Base-by-base conservation (phyloP, 2,113 vertebrate species). In the Semnornis frantzii region DNA sequence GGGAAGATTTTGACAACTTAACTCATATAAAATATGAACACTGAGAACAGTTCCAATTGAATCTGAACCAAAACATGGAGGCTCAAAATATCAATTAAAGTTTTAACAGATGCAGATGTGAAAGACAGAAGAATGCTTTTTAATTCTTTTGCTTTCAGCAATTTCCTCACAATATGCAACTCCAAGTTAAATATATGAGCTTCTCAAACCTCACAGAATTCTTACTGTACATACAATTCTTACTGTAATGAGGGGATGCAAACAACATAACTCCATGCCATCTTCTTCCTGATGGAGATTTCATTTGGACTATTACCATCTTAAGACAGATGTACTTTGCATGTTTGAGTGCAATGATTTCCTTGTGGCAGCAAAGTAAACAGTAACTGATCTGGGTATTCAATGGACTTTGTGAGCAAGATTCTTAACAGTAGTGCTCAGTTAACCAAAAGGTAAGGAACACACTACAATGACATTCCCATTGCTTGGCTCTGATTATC, bases 371-470 rank as follows among this genome's bases (percentile, higher is more conserved):
- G 44, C 33, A 85, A 92, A 88, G 74, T 72, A 79, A 94, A 82
- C n/a, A 85, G 54, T 52, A 94, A 93, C 82, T 63, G 0, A 89
- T 68, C 83, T 78, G 59, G 24, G 52, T 58, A 52, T 91, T 66
- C 93, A 44, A 66, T 37, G 37, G 31, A 81, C 39, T 66, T 85
- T 21, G 89, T 68, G 91, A 87, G 31, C 62, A 86, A 89, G 72
- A 92, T 30, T 55, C 77, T 70, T 52, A 85, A 90, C 33, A 75
- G 52, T 24, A 84, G 24, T 6, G 28, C 42, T 82, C 87, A 93
- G 79, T 93, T 95, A 94, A 95, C 69, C 48, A 95, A 93, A 90
- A 76, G 31, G 27, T 88, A 94, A 69, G 86, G 25, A 90, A 85
- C 59, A 68, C 55, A 80, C 33, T 42, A 82, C 79, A 80, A 88